These are phyloP conservation scores for Diplodus sargus DNA, from an alignment of 2,797 vertebrate species.

Conservation along the genomic window DNA sequence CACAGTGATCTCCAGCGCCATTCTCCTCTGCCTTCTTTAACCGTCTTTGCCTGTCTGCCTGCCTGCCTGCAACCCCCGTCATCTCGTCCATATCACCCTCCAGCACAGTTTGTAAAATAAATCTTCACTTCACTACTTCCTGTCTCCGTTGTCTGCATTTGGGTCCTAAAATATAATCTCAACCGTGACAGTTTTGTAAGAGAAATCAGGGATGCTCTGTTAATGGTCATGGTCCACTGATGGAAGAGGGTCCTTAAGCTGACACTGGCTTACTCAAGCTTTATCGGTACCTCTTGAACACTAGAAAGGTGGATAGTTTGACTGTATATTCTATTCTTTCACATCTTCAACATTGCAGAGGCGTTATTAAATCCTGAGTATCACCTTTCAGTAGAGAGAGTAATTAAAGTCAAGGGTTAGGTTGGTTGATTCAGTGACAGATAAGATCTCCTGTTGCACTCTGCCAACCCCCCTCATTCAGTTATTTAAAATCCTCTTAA, in stretches of 20 bases:
- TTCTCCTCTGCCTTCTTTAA: too few relatives aligned
- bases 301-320: too few relatives aligned
- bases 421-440: slow-evolving; percentile 43
- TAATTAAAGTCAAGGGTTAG: slow-evolving; percentile 29
- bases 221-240: slow-evolving; percentile 20
- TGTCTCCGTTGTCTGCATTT: too few relatives aligned
- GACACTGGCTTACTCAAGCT: slow-evolving; percentile 5
- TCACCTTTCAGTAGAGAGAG: slow-evolving; percentile 12
- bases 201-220: slow-evolving; percentile 31
- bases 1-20: too few relatives aligned
- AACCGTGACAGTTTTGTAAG: background rate
- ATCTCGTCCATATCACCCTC: too few relatives aligned
- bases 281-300: background rate
- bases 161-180: too few relatives aligned
- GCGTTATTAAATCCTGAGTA: slow-evolving; percentile 19
- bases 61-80: too few relatives aligned
- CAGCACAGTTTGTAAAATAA: too few relatives aligned
- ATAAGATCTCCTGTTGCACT: slow-evolving; percentile 28
- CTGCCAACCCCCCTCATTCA: slow-evolving; percentile 17
- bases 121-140: too few relatives aligned
- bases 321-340: slow-evolving; percentile 12
- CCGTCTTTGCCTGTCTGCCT: too few relatives aligned
- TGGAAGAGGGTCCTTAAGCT: slow-evolving; percentile 4
- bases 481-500: slow-evolving; percentile 42
- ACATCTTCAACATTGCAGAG: slow-evolving; percentile 17